phyloP scores from a whole-genome alignment of 2,888 invertebrate genomes.

The Tinea pellionella region DNA sequence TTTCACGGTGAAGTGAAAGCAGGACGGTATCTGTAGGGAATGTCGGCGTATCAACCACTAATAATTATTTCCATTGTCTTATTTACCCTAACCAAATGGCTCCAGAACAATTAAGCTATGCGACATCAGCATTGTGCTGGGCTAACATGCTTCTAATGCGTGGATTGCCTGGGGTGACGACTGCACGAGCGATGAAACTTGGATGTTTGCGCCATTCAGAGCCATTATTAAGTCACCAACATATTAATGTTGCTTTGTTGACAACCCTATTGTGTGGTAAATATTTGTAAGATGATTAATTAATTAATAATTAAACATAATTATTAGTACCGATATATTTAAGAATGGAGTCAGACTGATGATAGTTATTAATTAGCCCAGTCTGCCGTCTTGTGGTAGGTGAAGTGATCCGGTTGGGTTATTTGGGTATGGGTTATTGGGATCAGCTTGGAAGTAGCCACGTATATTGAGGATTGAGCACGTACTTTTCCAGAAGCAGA shows the following conservation, averaged over 20 bases:
- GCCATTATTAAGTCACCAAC: neutral
- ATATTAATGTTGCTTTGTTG: neutral
- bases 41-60: constrained; percentile 13
- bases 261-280: neutral
- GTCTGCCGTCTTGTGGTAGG: too few relatives aligned
- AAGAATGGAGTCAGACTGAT: too few relatives aligned
- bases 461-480: too few relatives aligned
- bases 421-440: too few relatives aligned
- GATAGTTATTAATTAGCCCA: too few relatives aligned
- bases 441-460: too few relatives aligned
- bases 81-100: constrained; percentile 24
- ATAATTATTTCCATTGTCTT: constrained; percentile 45
- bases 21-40: constrained; percentile 26
- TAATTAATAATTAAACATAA: too few relatives aligned
- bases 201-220: neutral
- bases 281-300: neutral
- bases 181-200: neutral
- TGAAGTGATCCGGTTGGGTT: too few relatives aligned
- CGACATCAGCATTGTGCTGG: constrained; percentile 15
- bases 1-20: constrained; percentile 22
- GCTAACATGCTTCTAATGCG: constrained; percentile 12
- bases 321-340: too few relatives aligned
- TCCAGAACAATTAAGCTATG: constrained; percentile 18
- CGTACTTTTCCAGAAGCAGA: too few relatives aligned
- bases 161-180: constrained; percentile 11